These are phyloP conservation scores for Anoplophora glabripennis DNA, from an alignment of 1,140 invertebrate genomes.

Conservation along the genomic window DNA sequence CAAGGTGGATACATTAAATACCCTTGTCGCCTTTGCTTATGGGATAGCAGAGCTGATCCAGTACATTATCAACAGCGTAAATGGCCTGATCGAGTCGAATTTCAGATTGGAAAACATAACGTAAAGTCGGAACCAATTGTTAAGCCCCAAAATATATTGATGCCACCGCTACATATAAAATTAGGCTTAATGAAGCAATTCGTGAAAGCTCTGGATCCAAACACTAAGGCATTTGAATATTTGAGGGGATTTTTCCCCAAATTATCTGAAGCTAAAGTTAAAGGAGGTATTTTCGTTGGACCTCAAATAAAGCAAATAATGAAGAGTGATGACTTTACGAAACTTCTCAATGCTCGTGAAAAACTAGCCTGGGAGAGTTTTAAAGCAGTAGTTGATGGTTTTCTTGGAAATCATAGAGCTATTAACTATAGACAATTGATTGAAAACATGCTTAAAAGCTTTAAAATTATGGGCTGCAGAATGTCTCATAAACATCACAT, in stretches of 20 bases:
- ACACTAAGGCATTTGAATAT: background rate
- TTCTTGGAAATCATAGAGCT: conserved; percentile 2
- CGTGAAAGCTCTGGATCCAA: background rate
- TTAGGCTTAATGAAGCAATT: conserved; percentile 28
- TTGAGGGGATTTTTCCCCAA: conserved; percentile 1
- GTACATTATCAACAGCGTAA: conserved; percentile 39
- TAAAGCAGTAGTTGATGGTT: conserved; percentile 9
- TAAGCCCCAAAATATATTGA: conserved; percentile 38
- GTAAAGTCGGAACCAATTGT: conserved; percentile 40
- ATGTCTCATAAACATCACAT: conserved; percentile 14
- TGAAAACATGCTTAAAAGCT: background rate
- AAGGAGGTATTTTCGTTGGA: background rate
- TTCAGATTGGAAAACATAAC: conserved; percentile 39
- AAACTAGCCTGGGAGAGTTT: conserved; percentile 2
- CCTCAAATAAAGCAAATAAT: conserved; percentile 2
- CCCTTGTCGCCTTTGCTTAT: conserved; percentile 48
- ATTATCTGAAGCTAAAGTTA: background rate
- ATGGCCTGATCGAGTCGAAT: conserved; percentile 39
- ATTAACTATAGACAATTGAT: background rate
- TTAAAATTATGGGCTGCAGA: background rate
- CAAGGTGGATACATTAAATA: conserved; percentile 50
- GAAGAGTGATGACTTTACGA: background rate
- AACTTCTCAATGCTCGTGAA: background rate
- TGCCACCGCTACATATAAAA: conserved; percentile 48
- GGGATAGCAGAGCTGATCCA: conserved; percentile 46